Evolutionary conservation across 2,113 vertebrate species (phyloP).

Genomic region (Heterochromis multidens): DNA sequence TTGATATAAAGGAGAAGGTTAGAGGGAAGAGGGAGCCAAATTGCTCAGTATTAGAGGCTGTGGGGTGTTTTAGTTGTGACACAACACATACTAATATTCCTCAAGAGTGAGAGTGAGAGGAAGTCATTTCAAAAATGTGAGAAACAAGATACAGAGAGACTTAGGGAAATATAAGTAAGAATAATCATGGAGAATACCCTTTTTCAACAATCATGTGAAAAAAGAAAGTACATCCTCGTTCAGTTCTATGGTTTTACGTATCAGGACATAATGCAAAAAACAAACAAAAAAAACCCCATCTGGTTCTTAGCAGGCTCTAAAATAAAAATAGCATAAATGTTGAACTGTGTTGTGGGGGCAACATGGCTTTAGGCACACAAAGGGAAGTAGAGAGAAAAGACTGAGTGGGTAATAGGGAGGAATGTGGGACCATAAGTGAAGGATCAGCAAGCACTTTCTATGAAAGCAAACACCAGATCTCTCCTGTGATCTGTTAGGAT

Average conservation of each 20-base stretch:
- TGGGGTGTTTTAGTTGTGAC: slow-evolving; percentile 9
- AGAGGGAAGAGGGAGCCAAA: not conserved
- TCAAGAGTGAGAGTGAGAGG: not conserved
- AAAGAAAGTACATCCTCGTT: not conserved
- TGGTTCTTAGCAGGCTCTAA: not conserved
- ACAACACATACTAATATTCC: not conserved
- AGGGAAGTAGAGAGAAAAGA: not conserved
- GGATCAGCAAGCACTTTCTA: slow-evolving; percentile 23
- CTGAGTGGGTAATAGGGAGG: not conserved
- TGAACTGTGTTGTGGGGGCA: slow-evolving; percentile 12
- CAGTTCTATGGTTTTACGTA: not conserved
- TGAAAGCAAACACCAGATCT: slow-evolving; percentile 28
- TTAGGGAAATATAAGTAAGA: not conserved
- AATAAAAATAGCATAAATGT: too few species aligned
- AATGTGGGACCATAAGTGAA: slow-evolving; percentile 1
- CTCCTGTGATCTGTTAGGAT: not conserved
- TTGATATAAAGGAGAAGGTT: slow-evolving; percentile 51
- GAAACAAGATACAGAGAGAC: not conserved
- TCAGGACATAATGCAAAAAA: not conserved
- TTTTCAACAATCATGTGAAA: not conserved
- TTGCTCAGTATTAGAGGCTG: slow-evolving; percentile 24
- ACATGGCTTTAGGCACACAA: slow-evolving; percentile 22
- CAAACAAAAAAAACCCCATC: too few species aligned
- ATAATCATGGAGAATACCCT: not conserved
- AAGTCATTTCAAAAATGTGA: not conserved